These are phyloP conservation scores for Drosophila serrata DNA, from an alignment of 1,140 invertebrate genomes.

Conservation along the genomic window DNA sequence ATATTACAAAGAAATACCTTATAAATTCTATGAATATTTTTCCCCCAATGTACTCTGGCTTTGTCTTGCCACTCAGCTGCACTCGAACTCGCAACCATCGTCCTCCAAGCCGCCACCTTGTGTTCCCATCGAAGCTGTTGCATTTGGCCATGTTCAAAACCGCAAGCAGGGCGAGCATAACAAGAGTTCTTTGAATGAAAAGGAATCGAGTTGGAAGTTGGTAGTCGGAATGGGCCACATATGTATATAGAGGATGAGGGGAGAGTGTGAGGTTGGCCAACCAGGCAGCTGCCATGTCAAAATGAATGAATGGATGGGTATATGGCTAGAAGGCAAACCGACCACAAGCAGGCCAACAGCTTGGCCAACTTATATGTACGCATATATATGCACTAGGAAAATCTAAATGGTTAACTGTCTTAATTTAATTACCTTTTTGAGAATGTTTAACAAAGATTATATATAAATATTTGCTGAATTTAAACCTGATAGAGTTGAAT, in stretches of 20 bases:
- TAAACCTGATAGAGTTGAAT: background rate
- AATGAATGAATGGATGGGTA: constrained; percentile 69
- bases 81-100: constrained; percentile 7
- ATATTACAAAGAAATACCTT: background rate
- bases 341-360: constrained; percentile 69
- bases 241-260: background rate
- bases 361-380: constrained; percentile 47
- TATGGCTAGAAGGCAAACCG: constrained; percentile 34
- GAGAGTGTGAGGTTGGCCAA: constrained; percentile 32
- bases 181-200: constrained; percentile 51
- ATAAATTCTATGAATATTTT: background rate
- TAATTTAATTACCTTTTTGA: background rate
- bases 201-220: constrained; percentile 10
- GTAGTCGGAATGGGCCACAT: constrained; percentile 4
- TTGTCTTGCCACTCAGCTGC: constrained; percentile 44
- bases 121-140: constrained; percentile 57
- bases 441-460: background rate
- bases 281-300: constrained; percentile 73
- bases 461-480: background rate
- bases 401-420: background rate
- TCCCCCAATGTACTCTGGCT: constrained; percentile 2
- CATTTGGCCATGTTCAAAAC: constrained; percentile 54
- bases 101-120: constrained; percentile 17
- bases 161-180: constrained; percentile 59
- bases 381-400: constrained; percentile 11